Conservation (phyloP, 2,888 invertebrate genomes). For the Rutpela maculata region DNA sequence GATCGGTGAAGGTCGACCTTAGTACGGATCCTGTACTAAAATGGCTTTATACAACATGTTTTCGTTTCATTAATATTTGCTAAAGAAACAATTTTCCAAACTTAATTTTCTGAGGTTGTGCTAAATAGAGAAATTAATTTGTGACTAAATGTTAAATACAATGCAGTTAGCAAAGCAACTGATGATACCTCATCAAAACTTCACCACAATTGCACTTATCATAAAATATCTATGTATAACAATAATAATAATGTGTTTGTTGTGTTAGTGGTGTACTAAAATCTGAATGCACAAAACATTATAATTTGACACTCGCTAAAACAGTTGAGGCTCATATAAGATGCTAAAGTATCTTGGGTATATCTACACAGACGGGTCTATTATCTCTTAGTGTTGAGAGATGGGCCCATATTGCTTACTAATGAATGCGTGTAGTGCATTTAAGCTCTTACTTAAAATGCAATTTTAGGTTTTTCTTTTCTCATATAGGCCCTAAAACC, state of each 20-base stretch:
- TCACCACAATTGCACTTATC: background rate
- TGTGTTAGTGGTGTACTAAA: background rate
- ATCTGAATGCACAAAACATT: too few relatives aligned
- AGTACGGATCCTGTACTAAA: too few relatives aligned
- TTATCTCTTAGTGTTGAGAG: too few relatives aligned
- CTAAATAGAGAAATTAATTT: background rate
- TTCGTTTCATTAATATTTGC: too few relatives aligned
- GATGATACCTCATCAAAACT: background rate
- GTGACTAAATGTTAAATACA: background rate
- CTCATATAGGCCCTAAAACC: background rate
- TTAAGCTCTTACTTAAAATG: background rate
- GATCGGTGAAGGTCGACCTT: too few relatives aligned
- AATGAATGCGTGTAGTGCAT: background rate
- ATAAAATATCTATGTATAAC: background rate
- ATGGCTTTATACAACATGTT: too few relatives aligned
- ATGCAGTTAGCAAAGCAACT: too few relatives aligned
- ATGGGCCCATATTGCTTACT: conserved; percentile 2
- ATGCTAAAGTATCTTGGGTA: background rate
- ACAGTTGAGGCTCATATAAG: background rate
- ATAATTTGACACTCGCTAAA: background rate
- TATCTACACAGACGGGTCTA: background rate
- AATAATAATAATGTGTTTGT: too few relatives aligned
- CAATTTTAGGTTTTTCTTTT: background rate
- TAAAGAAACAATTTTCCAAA: background rate
- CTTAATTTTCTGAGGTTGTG: background rate